Evolutionary conservation across 2,888 invertebrate species (phyloP), one percentile per base, ranked within the genome.

Genomic region (Tolmerus cingulatus): DNA sequence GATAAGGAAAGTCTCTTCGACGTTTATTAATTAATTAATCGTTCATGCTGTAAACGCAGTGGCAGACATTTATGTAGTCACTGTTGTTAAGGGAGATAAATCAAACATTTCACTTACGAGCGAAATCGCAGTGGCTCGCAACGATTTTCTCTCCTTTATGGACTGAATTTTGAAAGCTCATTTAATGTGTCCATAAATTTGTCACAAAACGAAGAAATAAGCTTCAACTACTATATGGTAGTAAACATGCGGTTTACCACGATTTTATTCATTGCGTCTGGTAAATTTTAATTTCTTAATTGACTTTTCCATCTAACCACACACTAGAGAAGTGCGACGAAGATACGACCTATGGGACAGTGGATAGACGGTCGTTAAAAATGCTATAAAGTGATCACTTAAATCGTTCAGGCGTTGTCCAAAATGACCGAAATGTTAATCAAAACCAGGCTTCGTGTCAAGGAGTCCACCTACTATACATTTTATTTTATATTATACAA

Each of bases 21-120:
- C 76, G 66, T 66, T 66, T 66, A 66, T 66, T 66, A 66, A 66
- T 66, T 66, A 66, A 66, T 66, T 66, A 66, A 66, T 66, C 66
- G 66, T 66, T 23, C 66, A 66, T 66, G 23, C 66, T 27, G 27
- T 14, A 57, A 19, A 57, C 57, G 9, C 23, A 23, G 19, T 57
- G 9, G 19, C 19, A 66, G 66, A 23, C 23, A 27, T 66, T 66
- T 66, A 27, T 66, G 66, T 66, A 27, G 23, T 66, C 66, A 23
- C 12, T 12, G 66, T 66, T 23, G 66, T 66, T 66, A 66, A 66
- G 66, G 66, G 66, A 66, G 66, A 66, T 66, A 66, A 66, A 66
- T 66, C 66, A 66, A 27, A 66, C 66, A 66, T 66, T 66, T 66
- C 66, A 66, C 66, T 66, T 66, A 66, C 27, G 66, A 66, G 66